A percentile compares a stretch with the other conserved stretches of the same genome.
phyloP scores from a whole-genome alignment of 2,113 vertebrate genomes.

The Mus spicilegus region DNA sequence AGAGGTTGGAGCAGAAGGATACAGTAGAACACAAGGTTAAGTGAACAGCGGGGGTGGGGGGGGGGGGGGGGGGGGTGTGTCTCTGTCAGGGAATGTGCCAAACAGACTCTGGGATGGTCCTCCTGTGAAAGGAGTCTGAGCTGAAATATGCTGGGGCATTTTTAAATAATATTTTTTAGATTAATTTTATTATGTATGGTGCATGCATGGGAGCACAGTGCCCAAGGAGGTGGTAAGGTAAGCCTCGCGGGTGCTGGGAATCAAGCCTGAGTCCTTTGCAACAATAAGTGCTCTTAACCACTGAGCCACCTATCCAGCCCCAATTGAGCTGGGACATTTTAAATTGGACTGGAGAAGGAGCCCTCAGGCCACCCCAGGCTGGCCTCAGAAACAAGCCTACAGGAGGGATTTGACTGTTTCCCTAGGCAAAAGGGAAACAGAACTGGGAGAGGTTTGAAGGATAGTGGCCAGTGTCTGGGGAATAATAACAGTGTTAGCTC shows the following conservation, averaged over 20 bases:
- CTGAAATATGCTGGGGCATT: neutral
- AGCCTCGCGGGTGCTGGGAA: neutral
- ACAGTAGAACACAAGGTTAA: neutral
- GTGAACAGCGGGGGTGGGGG: too few relatives aligned
- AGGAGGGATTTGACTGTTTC: neutral
- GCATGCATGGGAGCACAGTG: too few relatives aligned
- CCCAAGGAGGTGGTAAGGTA: neutral
- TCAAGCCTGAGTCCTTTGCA: neutral
- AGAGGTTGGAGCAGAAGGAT: neutral
- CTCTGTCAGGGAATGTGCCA: fast-evolving
- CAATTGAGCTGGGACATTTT: neutral
- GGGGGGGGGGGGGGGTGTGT: fast-evolving
- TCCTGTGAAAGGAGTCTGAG: neutral
- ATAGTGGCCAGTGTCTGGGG: conserved; percentile 10
- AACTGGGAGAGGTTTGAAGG: neutral
- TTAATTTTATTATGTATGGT: neutral
- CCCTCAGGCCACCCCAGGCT: too few relatives aligned
- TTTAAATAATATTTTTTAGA: neutral
- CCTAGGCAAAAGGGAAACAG: neutral
- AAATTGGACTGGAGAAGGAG: neutral
- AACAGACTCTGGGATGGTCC: neutral
- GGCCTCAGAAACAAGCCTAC: neutral
- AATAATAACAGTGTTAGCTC: neutral
- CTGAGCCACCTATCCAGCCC: neutral
- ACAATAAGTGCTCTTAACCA: neutral